These are phyloP conservation scores for Xylocopa sonorina DNA, from an alignment of 1,140 invertebrate genomes.

Conservation along the genomic window DNA sequence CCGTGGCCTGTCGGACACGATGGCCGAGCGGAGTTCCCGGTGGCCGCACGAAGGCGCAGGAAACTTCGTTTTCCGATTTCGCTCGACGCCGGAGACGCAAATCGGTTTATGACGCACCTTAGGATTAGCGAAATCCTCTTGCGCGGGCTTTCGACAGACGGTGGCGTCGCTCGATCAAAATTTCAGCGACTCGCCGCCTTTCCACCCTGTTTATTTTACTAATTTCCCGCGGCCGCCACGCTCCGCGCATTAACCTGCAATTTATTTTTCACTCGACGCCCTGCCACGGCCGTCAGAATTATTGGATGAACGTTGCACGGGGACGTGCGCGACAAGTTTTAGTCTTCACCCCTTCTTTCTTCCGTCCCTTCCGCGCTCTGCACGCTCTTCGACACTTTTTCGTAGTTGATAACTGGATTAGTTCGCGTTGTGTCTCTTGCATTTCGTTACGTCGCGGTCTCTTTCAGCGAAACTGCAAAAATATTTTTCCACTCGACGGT, in stretches of 20 bases:
- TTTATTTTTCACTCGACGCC: conserved; percentile 33
- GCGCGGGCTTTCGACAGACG: conserved; percentile 40
- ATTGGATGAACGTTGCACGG: background rate
- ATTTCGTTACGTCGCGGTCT: too few species aligned
- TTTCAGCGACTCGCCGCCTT: conserved; percentile 48
- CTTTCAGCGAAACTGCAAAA: too few species aligned
- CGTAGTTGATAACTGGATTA: too few species aligned
- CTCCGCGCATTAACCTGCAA: conserved; percentile 51
- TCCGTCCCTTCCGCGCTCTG: too few species aligned
- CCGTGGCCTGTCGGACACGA: background rate
- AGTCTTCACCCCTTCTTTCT: too few species aligned
- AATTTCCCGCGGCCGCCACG: conserved; percentile 13
- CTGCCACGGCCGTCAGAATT: background rate
- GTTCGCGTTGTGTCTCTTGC: too few species aligned
- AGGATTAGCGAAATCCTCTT: conserved; percentile 58
- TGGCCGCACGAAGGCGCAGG: background rate
- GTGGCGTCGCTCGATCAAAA: conserved; percentile 54
- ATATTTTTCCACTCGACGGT: too few species aligned
- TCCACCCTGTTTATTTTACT: conserved; percentile 32
- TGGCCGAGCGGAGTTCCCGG: background rate
- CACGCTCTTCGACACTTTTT: too few species aligned
- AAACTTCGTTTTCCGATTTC: conserved; percentile 60
- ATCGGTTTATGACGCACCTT: conserved; percentile 66
- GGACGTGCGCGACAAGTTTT: too few species aligned
- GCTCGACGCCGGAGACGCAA: conserved; percentile 29